Evolutionary conservation across 2,888 invertebrate genomes (phyloP), one percentile per base, ranked within the genome.

Genomic region (Tinea trinotella): DNA sequence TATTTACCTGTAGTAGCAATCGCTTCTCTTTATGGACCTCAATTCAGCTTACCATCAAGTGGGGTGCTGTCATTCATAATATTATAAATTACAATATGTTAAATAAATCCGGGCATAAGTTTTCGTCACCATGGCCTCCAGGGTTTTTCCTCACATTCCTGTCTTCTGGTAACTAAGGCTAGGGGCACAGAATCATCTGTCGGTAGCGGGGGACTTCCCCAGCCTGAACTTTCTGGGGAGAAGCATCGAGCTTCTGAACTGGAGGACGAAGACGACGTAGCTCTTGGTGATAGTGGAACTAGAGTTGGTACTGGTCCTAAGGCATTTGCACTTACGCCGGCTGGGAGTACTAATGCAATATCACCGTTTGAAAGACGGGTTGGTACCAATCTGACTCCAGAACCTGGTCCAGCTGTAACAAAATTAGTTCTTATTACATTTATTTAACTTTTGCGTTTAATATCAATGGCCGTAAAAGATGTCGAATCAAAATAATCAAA

Each of bases 281-380:
- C 93, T 54, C 93, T 86, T 20, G 92, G 90, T 0, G 93, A 93
- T 12, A 93, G 90, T 0, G 93, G 91, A 35, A 93, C 92, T 19
- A 93, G 70, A 24, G 90, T 90, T 0, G 93, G 93, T 35, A 92
- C 75, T 0, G 90, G 87, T 0, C 87, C 75, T 50, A 88, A 71
- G 4, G 81, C 81, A 56, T 72, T 78, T 46, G 82, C 73, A 34
- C 87, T 87, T 17, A 89, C 81, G 17, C 90, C 89, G 3, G 92
- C 89, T 0, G 94, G 94, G 55, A 95, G 70, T 0, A 95, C 91
- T 13, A 95, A 80, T 0, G 95, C 94, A 59, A 95, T 91, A 72
- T 93, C 94, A 0, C 95, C 95, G 66, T 94, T 95, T 18, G 94
- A 90, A 13, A 95, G 71, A 59, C 94, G 88, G 9, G 94, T 95